phyloP scores from a whole-genome alignment of 64 coral and sea anemone species.

The Pocillopora verrucosa region DNA sequence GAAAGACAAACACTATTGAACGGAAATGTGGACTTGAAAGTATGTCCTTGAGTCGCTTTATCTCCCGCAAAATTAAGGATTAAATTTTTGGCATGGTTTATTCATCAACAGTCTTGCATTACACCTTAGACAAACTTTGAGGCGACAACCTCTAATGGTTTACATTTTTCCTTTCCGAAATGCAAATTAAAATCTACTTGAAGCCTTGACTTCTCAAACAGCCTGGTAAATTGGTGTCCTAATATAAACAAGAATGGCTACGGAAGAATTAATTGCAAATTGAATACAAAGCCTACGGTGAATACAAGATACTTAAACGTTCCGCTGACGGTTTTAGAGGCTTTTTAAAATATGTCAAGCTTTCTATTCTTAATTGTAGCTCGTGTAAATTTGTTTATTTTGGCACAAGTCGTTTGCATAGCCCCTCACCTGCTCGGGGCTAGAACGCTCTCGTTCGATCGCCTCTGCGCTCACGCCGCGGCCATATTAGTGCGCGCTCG shows the following conservation, averaged over 20 bases:
- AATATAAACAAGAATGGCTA: conserved; percentile 82
- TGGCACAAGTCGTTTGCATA: conserved; percentile 37
- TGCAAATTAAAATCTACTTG: conserved; percentile 86
- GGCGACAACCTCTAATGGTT: conserved; percentile 92
- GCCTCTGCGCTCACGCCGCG: not conserved
- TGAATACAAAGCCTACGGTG: conserved; percentile 61
- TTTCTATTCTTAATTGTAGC: conserved; percentile 72
- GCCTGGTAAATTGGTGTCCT: conserved; percentile 55
- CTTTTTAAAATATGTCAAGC: conserved; percentile 77
- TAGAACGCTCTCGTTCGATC: not conserved
- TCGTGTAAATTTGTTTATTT: conserved; percentile 74
- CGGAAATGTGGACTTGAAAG: conserved; percentile 63
- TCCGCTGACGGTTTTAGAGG: conserved; percentile 46
- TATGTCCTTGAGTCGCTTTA: conserved; percentile 60
- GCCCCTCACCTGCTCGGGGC: conserved; percentile 31
- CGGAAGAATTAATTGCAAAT: conserved; percentile 84
- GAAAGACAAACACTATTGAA: conserved; percentile 50
- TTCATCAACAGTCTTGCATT: conserved; percentile 94
- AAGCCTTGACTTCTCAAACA: conserved; percentile 79
- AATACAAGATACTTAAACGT: conserved; percentile 30
- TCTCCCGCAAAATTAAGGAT: conserved; percentile 77
- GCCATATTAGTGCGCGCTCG: not conserved
- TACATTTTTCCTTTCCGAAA: conserved; percentile 98
- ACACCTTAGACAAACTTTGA: conserved; percentile 83
- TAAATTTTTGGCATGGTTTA: conserved; percentile 84